Base-by-base conservation (phyloP, 2,113 vertebrate genomes). In the Antechinus flavipes region DNA sequence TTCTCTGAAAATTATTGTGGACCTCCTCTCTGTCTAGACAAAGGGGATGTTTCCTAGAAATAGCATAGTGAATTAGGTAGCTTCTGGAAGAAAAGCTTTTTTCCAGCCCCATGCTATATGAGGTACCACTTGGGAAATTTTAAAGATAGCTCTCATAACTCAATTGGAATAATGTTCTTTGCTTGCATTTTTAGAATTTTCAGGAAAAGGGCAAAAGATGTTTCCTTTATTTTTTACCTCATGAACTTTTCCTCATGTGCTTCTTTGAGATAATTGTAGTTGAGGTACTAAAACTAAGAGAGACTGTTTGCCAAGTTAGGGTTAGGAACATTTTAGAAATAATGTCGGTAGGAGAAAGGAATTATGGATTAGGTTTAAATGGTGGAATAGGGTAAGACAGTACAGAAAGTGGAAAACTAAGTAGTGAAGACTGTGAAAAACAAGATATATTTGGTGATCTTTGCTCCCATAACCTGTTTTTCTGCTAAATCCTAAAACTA, bases 71-170 rank as follows among this genome's bases (percentile, higher is more conserved):
- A 35, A 93, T 94, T 84, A 26, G 35, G 50, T 58, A 24, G 54
- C 68, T 93, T 90, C 92, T 94, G 2, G 2, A 23, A 93, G 56
- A 10, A 84, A 42, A 22, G 1, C 7, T 24, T 54, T 47, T 93
- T 91, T 49, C 12, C 23, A 55, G 23, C 10, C 58, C 91, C 91
- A 22, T 52, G 50, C 89, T 93, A 53, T 6, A 61, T 30, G n/a
- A 96, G 93, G 55, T n/a, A 93, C 23, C 10, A 89, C 27, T 27
- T 46, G 93, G 46, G n/a, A 94, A 93, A 91, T n/a, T 93, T 90
- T 47, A 94, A 96, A 91, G 5, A 90, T 61, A 91, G 25, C 5
- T 42, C 46, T 91, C 2, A 8, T 50, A 93, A 27, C 91, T 93
- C 56, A 56, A 35, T 54, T 92, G 61, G n/a, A 92, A 53, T 2